These are phyloP conservation scores for Eilema depressum DNA, from an alignment of 2,888 invertebrate species.

Conservation along the genomic window DNA sequence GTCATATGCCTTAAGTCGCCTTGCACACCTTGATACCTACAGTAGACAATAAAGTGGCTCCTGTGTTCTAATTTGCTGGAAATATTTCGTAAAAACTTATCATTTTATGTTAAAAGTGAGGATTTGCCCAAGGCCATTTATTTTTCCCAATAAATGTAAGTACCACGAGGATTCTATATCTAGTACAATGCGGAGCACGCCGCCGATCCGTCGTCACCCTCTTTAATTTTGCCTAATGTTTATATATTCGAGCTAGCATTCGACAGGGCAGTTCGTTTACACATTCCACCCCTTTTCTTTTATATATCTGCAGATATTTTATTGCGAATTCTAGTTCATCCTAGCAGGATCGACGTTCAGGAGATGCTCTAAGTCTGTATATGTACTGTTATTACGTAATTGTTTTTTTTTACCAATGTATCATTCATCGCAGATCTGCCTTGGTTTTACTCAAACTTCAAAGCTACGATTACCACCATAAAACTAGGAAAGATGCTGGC, in stretches of 20 bases:
- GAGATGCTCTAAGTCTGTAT: not conserved
- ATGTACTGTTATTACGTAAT: not conserved
- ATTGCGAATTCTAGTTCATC: slow-evolving; percentile 32
- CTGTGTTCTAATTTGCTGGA: not conserved
- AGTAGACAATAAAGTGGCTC: not conserved
- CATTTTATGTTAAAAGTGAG: slow-evolving; percentile 22
- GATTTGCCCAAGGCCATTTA: slow-evolving; percentile 58
- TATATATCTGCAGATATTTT: slow-evolving; percentile 43
- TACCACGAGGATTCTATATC: slow-evolving; percentile 47
- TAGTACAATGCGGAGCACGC: slow-evolving; percentile 53
- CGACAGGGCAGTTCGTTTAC: slow-evolving; percentile 71
- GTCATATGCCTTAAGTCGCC: too few species aligned
- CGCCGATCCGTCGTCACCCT: slow-evolving; percentile 58
- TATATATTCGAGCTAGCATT: slow-evolving; percentile 76
- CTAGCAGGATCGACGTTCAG: not conserved
- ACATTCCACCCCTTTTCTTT: slow-evolving; percentile 71
- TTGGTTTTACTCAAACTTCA: too few species aligned
- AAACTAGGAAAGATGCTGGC: too few species aligned
- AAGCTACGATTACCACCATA: too few species aligned
- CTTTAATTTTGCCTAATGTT: slow-evolving; percentile 79
- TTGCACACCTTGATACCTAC: not conserved
- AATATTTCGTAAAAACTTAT: too few species aligned
- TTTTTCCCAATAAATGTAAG: slow-evolving; percentile 58
- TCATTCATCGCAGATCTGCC: too few species aligned
- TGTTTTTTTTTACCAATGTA: too few species aligned